Evolutionary conservation across 37 sponge, comb jelly and placozoan genomes (phyloP).

Genomic region (Hexactinellida sp.): DNA sequence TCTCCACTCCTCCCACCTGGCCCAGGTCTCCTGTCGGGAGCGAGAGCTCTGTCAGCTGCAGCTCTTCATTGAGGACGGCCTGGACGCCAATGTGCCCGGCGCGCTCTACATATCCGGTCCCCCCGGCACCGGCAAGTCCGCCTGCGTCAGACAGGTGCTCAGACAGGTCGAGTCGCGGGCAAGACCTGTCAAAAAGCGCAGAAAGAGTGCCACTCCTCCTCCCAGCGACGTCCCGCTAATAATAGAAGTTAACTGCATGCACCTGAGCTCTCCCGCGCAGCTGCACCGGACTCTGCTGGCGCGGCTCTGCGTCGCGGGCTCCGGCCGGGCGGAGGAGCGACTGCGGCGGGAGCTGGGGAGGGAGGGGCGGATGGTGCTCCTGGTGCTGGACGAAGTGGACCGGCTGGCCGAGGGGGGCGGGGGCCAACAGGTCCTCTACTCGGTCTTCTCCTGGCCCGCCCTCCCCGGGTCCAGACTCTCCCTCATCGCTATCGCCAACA

Average conservation of each 20-base stretch:
- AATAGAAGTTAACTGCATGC: slow-evolving; percentile 11
- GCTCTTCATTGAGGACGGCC: slow-evolving; percentile 28
- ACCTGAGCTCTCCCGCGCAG: neutral
- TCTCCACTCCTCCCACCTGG: slow-evolving; percentile 23
- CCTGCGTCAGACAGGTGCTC: slow-evolving; percentile 45
- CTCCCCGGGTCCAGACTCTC: slow-evolving; percentile 49
- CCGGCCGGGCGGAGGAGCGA: neutral
- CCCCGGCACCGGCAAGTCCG: slow-evolving; percentile 89
- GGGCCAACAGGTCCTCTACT: slow-evolving; percentile 64
- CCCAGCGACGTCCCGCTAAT: neutral
- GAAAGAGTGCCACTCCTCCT: neutral
- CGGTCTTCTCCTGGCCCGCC: slow-evolving; percentile 72
- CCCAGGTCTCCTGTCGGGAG: slow-evolving; percentile 38
- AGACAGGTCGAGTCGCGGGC: neutral
- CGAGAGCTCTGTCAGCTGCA: slow-evolving; percentile 29
- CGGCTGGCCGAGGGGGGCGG: slow-evolving; percentile 37
- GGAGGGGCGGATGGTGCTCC: slow-evolving; percentile 18
- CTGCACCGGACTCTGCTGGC: neutral
- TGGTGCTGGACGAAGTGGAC: slow-evolving; percentile 85
- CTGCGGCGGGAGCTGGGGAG: neutral
- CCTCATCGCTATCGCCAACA: slow-evolving; percentile 76
- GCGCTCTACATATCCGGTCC: slow-evolving; percentile 76
- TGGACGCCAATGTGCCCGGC: slow-evolving; percentile 30
- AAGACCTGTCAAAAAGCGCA: slow-evolving; percentile 7
- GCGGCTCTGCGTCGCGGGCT: neutral